These are phyloP conservation scores for Drymodes brunneopygia DNA, from an alignment of 2,113 vertebrate species.

Conservation along the genomic window DNA sequence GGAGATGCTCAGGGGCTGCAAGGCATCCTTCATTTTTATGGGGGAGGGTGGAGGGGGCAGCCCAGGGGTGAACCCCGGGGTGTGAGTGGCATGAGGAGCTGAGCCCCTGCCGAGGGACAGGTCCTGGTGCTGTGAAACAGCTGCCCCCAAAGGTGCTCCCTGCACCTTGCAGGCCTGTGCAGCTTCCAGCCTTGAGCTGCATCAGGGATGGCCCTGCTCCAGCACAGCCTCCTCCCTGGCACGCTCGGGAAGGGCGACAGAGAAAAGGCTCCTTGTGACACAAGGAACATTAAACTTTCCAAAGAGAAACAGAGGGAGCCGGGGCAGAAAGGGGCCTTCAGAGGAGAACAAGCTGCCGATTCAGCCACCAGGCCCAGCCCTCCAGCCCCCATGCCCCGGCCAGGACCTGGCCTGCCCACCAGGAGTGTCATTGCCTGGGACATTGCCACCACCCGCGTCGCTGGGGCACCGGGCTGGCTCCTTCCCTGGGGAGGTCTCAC, in stretches of 20 bases:
- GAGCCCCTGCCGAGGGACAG: background rate
- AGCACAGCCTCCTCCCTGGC: background rate
- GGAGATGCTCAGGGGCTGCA: background rate
- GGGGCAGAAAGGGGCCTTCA: constrained; percentile 23
- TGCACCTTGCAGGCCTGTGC: background rate
- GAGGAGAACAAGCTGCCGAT: constrained; percentile 14
- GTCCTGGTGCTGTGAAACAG: background rate
- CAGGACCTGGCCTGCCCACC: background rate
- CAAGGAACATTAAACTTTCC: constrained; percentile 42
- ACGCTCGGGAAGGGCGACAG: background rate
- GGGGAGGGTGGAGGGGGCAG: background rate
- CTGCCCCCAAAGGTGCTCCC: background rate
- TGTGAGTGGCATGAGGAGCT: background rate
- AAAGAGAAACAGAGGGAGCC: constrained; percentile 44
- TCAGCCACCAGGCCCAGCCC: background rate
- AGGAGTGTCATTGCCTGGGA: background rate
- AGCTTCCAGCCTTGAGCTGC: background rate
- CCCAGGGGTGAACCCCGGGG: background rate
- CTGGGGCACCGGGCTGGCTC: rapidly evolving
- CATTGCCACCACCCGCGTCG: background rate
- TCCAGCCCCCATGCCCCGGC: background rate
- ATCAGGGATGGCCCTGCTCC: background rate
- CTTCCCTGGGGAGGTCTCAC: background rate
- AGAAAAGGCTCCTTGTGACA: constrained; percentile 53
- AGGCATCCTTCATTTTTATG: background rate